Percentiles rank a stretch among this genome's conserved stretches.
These are phyloP conservation scores for Aplocera efformata DNA, from an alignment of 2,888 invertebrate genomes.

Conservation along the genomic window DNA sequence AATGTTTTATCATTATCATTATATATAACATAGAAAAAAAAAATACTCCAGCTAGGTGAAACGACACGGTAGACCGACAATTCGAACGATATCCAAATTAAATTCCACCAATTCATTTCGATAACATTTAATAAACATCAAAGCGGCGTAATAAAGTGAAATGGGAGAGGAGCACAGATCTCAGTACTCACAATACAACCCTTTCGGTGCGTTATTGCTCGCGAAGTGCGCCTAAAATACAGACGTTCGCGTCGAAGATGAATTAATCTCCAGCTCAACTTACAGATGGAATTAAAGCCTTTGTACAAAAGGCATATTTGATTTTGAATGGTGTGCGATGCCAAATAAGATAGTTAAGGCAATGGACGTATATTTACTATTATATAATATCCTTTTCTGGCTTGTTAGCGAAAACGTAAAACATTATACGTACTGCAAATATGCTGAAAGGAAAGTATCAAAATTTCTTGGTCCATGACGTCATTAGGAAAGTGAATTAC, in stretches of 20 bases:
- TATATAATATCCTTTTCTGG: too few species aligned
- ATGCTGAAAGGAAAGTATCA: too few species aligned
- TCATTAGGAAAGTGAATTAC: too few species aligned
- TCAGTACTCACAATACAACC: slow-evolving; percentile 19
- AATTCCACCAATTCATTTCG: slow-evolving; percentile 10
- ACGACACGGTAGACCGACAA: too few species aligned
- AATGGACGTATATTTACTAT: too few species aligned
- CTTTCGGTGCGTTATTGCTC: slow-evolving; percentile 26
- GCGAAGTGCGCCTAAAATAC: slow-evolving; percentile 27
- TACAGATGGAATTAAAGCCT: slow-evolving; percentile 47
- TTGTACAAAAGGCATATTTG: slow-evolving; percentile 42
- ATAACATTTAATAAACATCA: slow-evolving; percentile 5
- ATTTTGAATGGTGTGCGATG: slow-evolving; percentile 43
- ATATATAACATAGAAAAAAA: too few species aligned
- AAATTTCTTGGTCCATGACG: too few species aligned
- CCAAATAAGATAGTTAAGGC: too few species aligned
- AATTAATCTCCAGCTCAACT: slow-evolving; percentile 51
- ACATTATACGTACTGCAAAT: too few species aligned
- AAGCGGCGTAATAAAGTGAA: slow-evolving; percentile 13
- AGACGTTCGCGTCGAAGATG: slow-evolving; percentile 41
- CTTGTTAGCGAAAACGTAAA: too few species aligned
- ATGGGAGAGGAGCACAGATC: slow-evolving; percentile 10
- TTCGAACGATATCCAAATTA: slow-evolving; percentile 9
- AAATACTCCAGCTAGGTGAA: too few species aligned
- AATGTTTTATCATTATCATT: too few species aligned